A percentile compares a stretch with the other conserved stretches of the same genome.
Conservation (phyloP, 2,888 invertebrate genomes). For the Athripsodes cinereus region DNA sequence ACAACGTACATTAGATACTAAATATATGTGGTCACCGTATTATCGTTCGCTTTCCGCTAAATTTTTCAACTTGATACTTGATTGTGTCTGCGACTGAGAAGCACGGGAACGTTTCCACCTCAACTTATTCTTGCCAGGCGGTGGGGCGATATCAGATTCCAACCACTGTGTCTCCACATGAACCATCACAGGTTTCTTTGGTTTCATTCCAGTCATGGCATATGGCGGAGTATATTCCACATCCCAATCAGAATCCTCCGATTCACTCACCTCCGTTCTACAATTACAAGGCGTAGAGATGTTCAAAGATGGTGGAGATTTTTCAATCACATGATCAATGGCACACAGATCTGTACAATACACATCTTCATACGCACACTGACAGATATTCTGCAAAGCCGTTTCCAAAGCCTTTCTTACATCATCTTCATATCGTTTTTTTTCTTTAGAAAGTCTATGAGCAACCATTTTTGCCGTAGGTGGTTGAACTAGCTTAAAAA, state of each 20-base stretch:
- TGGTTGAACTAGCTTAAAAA: slow-evolving; percentile 60
- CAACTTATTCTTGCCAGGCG: background rate
- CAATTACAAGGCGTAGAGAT: slow-evolving; percentile 44
- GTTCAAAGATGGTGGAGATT: slow-evolving; percentile 41
- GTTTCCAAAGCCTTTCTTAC: slow-evolving; percentile 47
- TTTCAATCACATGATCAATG: slow-evolving; percentile 44
- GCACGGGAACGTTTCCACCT: background rate
- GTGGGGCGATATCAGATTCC: slow-evolving; percentile 39
- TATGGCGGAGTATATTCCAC: slow-evolving; percentile 68
- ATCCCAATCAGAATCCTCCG: slow-evolving; percentile 60
- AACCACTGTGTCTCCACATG: slow-evolving; percentile 59
- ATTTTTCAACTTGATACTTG: background rate
- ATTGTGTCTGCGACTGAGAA: background rate
- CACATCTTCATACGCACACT: slow-evolving; percentile 49
- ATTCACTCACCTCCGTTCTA: slow-evolving; percentile 39
- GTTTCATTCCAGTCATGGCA: slow-evolving; percentile 56
- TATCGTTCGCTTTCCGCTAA: no score
- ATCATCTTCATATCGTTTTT: slow-evolving; percentile 49
- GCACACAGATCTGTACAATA: slow-evolving; percentile 45
- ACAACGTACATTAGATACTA: no score
- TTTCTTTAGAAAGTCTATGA: slow-evolving; percentile 49
- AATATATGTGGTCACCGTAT: no score
- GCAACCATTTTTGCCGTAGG: slow-evolving; percentile 52
- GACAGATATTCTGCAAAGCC: slow-evolving; percentile 43
- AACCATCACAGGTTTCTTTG: slow-evolving; percentile 45